Evolutionary conservation across 2,888 invertebrate genomes (phyloP).

Genomic region (Amblyjoppa fuscipennis): DNA sequence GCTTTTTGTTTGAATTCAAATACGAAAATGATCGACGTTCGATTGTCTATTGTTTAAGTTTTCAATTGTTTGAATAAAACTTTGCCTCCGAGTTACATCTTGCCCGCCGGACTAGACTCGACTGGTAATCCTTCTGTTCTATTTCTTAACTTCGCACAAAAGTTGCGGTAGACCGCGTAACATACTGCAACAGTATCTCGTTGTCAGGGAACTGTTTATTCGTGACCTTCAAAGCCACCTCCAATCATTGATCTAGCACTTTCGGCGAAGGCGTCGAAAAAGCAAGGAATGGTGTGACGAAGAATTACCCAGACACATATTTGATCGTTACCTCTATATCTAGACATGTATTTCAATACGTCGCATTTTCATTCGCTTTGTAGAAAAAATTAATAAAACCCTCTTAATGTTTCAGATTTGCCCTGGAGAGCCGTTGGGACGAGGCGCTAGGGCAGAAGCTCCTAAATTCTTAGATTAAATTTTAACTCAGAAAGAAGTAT

Average conservation of each 20-base stretch:
- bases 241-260: constrained; percentile 67
- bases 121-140: constrained; percentile 29
- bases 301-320: constrained; percentile 21
- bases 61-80: background rate
- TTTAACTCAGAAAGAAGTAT: background rate
- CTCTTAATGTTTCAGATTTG: constrained; percentile 2
- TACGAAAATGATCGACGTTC: background rate
- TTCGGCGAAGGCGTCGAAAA: constrained; percentile 19
- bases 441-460: constrained; percentile 28
- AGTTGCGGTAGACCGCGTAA: constrained; percentile 51
- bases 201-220: constrained; percentile 70
- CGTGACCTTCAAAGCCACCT: constrained; percentile 66
- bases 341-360: background rate
- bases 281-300: constrained; percentile 37
- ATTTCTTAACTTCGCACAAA: constrained; percentile 27
- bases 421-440: constrained; percentile 1
- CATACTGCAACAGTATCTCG: constrained; percentile 61
- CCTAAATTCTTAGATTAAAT: constrained; percentile 4
- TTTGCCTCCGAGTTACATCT: constrained; percentile 47
- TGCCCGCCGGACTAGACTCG: constrained; percentile 38
- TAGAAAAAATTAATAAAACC: background rate
- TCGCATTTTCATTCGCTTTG: background rate
- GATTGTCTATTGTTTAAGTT: background rate
- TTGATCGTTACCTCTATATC: background rate
- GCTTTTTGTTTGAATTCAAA: constrained; percentile 29